phyloP scores from a whole-genome alignment of 64 coral and sea anemone species.

The Actinia equina region DNA sequence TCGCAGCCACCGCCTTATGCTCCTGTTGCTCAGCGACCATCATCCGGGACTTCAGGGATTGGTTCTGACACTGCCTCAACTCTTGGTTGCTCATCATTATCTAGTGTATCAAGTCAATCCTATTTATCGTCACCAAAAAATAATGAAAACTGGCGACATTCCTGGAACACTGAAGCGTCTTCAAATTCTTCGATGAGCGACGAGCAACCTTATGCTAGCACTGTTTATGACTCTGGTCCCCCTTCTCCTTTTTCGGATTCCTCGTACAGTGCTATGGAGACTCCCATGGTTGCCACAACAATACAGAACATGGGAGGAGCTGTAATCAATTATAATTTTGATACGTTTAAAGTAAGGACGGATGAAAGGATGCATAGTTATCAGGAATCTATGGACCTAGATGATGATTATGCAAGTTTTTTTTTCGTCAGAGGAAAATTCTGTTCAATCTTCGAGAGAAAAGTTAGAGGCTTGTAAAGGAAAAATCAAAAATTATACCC shows the following conservation, averaged over 20 bases:
- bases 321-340: constrained; percentile 14
- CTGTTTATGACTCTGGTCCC: constrained; percentile 70
- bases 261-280: constrained; percentile 50
- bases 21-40: constrained; percentile 49
- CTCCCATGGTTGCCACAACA: constrained; percentile 35
- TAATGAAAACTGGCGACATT: constrained; percentile 67
- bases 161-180: constrained; percentile 93
- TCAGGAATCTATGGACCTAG: constrained; percentile 24
- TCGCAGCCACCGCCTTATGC: constrained; percentile 64
- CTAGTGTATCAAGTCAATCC: constrained; percentile 24
- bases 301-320: constrained; percentile 13
- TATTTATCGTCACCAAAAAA: constrained; percentile 41
- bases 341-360: background rate
- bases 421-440: constrained; percentile 11
- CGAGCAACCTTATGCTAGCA: constrained; percentile 69
- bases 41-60: constrained; percentile 28
- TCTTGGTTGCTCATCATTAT: constrained; percentile 16
- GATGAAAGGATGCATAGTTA: background rate
- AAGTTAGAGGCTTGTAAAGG: background rate
- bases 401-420: background rate
- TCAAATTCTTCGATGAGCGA: constrained; percentile 91
- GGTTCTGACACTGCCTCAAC: constrained; percentile 43
- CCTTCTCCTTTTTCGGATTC: constrained; percentile 73
- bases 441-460: constrained; percentile 13
- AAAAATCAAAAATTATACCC: constrained; percentile 70